Evolutionary conservation across 2,888 invertebrate species (phyloP).

Genomic region (Halictus ligatus): DNA sequence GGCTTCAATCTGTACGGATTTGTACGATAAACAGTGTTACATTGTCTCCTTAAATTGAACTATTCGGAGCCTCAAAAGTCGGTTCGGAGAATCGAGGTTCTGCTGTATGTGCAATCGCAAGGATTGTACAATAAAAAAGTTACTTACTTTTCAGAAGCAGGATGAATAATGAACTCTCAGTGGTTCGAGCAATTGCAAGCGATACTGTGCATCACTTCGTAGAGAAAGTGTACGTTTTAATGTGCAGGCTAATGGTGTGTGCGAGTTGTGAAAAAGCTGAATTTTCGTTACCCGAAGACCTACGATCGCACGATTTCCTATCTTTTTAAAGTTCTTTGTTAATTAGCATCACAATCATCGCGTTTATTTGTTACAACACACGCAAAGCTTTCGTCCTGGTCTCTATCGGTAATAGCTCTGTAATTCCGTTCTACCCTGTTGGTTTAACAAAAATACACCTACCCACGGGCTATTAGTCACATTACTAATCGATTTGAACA

Average conservation of each 20-base stretch:
- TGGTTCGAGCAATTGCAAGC: neutral
- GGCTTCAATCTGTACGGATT: neutral
- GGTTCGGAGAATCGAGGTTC: neutral
- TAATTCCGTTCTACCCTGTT: neutral
- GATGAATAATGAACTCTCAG: neutral
- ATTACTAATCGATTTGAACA: conserved; percentile 33
- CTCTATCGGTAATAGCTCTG: conserved; percentile 13
- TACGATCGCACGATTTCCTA: neutral
- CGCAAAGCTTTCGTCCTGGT: conserved; percentile 28
- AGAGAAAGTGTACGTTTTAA: neutral
- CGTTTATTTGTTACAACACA: conserved; percentile 27
- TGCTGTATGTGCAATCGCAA: neutral
- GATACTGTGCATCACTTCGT: neutral
- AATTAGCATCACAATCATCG: conserved; percentile 11
- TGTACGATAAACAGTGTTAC: neutral
- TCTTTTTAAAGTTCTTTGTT: conserved; percentile 8
- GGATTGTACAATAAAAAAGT: too few species aligned
- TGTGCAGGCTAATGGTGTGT: neutral
- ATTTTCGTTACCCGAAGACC: neutral
- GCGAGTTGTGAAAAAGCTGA: conserved; percentile 31
- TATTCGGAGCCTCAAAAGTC: neutral
- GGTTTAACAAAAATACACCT: conserved; percentile 55
- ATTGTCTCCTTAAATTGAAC: neutral
- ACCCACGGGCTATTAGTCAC: conserved; percentile 45
- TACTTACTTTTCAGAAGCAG: neutral